Base-by-base conservation (phyloP, 2,888 invertebrate genomes). In the Allophyes oxyacanthae region DNA sequence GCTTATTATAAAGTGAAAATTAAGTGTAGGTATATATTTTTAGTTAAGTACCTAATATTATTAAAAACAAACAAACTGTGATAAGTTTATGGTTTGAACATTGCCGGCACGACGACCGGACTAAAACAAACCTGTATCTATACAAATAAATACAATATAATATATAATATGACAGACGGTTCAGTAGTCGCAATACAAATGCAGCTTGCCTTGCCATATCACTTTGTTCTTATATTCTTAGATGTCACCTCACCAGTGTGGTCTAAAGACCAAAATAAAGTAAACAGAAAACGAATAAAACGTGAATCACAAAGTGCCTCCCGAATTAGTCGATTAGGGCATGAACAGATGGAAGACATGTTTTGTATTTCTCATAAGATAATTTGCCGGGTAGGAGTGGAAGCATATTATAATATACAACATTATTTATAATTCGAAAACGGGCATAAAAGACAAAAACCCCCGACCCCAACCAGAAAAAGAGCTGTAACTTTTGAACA, bases 141-240 rank as follows among this genome's bases (percentile, higher is more conserved):
- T 5, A 25, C 25, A 25, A 25, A 3, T 5, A 25, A 30, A 30
- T 2, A 28, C 9, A 6, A 28, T 6, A 28, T 28, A 28, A 28
- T 6, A 28, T 1, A 8, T 1, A 28, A 6, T 28, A 28, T 8
- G 9, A 28, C 14, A 36, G 14, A 38, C 42, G n/a, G 2, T 38
- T 34, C 14, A 57, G 42, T 28, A 66, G 62, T 66, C 60, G 26
- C 38, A 14, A 38, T 48, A 66, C 62, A 59, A 68, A 64, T 36
- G 50, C n/a, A n/a, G n/a, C n/a, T n/a, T n/a, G n/a, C n/a, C 37
- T 8, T 11, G 20, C 7, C 7, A 2, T 11, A 36, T 38, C 14
- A 15, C 4, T 13, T 30, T 10, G 11, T 14, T 46, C 28, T 40
- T 50, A 50, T 63, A 37, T 13, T 34, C 1, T 25, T 8, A 20